Percentiles rank a stretch among this genome's conserved stretches.
Evolutionary conservation across 1,140 invertebrate species (phyloP).

Genomic region (Pseudoatta argentina): DNA sequence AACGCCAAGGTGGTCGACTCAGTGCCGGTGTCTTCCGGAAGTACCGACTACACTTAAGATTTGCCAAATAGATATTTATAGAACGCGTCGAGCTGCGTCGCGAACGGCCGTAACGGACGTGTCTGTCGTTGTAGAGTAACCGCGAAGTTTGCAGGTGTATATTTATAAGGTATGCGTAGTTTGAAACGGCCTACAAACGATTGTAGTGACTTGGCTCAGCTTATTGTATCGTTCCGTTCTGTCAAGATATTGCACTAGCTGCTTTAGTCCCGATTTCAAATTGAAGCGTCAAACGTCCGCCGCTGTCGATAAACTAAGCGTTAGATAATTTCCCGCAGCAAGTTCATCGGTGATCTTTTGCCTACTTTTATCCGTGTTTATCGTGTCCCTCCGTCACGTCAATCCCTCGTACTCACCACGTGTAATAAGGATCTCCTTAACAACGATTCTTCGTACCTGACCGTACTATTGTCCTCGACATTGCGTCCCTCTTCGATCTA

Average conservation of each 20-base stretch:
- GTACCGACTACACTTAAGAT: neutral
- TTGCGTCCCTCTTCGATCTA: constrained; percentile 29
- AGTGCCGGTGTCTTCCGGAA: constrained; percentile 5
- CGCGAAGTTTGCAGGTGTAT: neutral
- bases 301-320: constrained; percentile 4
- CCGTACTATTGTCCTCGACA: constrained; percentile 29
- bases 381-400: constrained; percentile 11
- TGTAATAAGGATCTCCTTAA: constrained; percentile 41
- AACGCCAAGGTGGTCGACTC: constrained; percentile 12
- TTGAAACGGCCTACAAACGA: constrained; percentile 74
- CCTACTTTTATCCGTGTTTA: constrained; percentile 24
- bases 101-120: constrained; percentile 13
- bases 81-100: neutral
- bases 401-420: constrained; percentile 14
- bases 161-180: constrained; percentile 47
- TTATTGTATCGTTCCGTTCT: constrained; percentile 41
- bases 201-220: constrained; percentile 67
- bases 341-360: constrained; percentile 18
- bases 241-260: neutral
- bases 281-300: constrained; percentile 36
- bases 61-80: constrained; percentile 58
- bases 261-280: constrained; percentile 20
- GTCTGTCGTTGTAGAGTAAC: constrained; percentile 36
- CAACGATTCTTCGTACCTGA: constrained; percentile 75
- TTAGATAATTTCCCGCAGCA: constrained; percentile 10